Percentiles rank a stretch among this genome's conserved stretches.
Conservation (phyloP, 2,888 invertebrate species). For the Pristionchus arcanus region DNA sequence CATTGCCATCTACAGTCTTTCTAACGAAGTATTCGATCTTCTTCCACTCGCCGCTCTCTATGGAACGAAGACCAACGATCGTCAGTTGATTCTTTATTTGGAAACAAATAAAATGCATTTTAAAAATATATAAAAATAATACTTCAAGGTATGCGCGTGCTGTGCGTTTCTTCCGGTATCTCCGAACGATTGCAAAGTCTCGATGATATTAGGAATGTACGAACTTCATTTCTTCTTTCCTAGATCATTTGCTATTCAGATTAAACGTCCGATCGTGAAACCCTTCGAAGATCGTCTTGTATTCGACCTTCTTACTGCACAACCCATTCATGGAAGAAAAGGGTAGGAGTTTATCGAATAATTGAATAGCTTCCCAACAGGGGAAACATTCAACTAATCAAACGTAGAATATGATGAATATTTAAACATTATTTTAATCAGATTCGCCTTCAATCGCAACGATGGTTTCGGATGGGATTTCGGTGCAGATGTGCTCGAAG, state of each 20-base stretch:
- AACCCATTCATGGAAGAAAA: background rate
- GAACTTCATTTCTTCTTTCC: background rate
- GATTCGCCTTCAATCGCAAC: background rate
- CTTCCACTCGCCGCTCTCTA: slow-evolving; percentile 24
- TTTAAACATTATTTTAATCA: background rate
- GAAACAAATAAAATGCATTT: background rate
- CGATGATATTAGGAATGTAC: background rate
- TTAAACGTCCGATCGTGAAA: background rate
- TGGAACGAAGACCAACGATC: background rate
- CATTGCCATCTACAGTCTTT: slow-evolving; percentile 3
- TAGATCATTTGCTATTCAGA: background rate
- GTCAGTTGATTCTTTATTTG: background rate
- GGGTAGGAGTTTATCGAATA: background rate
- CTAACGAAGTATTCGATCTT: slow-evolving; percentile 2
- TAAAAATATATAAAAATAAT: background rate
- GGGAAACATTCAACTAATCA: too few species aligned
- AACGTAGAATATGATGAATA: too few species aligned
- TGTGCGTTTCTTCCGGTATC: slow-evolving; percentile 35
- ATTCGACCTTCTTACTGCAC: slow-evolving; percentile 6
- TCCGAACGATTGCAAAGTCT: background rate
- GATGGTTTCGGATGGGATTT: background rate
- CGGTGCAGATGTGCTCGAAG: background rate
- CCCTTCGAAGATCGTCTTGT: slow-evolving; percentile 1
- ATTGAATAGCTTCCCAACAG: background rate
- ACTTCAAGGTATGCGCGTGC: background rate